Evolutionary conservation across 2,113 vertebrate species (phyloP).

Genomic region (Hassar affinis): DNA sequence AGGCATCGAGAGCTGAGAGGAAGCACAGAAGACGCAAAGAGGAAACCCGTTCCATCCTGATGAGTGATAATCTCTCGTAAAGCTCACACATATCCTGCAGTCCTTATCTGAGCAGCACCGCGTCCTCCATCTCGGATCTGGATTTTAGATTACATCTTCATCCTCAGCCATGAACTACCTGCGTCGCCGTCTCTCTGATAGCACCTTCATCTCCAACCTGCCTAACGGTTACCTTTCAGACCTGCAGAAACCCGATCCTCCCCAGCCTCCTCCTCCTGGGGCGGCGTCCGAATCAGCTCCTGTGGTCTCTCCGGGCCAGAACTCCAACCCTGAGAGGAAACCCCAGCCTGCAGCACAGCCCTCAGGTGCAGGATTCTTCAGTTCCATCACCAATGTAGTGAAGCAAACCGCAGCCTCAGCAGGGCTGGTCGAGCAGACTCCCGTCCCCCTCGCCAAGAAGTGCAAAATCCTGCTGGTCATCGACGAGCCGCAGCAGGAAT

Average conservation of each 20-base stretch:
- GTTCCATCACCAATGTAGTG: slow-evolving; percentile 89
- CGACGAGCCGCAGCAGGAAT: slow-evolving; percentile 88
- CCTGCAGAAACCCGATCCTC: slow-evolving; percentile 79
- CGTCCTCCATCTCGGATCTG: slow-evolving; percentile 43
- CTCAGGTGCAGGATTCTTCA: slow-evolving; percentile 82
- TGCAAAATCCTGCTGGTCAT: slow-evolving; percentile 90
- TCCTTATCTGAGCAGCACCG: neutral
- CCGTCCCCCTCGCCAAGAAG: slow-evolving; percentile 76
- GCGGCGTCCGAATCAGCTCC: slow-evolving; percentile 42
- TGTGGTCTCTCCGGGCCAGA: slow-evolving; percentile 55
- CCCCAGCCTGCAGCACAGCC: slow-evolving; percentile 62
- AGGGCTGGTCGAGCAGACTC: slow-evolving; percentile 80
- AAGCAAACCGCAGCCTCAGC: slow-evolving; percentile 90
- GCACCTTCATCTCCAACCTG: slow-evolving; percentile 94
- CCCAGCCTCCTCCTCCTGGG: slow-evolving; percentile 65
- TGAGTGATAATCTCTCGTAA: slow-evolving; percentile 57
- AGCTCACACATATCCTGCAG: neutral
- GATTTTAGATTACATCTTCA: slow-evolving; percentile 23
- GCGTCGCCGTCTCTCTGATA: slow-evolving; percentile 91
- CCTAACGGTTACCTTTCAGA: slow-evolving; percentile 96
- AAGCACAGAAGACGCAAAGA: slow-evolving; percentile 60
- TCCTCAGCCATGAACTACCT: slow-evolving; percentile 88
- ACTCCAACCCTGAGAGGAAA: slow-evolving; percentile 64
- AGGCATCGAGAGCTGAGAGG: slow-evolving; percentile 59
- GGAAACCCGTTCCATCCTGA: slow-evolving; percentile 60